These are phyloP conservation scores for Drosophila quinaria DNA, from an alignment of 2,888 invertebrate genomes.

Conservation along the genomic window DNA sequence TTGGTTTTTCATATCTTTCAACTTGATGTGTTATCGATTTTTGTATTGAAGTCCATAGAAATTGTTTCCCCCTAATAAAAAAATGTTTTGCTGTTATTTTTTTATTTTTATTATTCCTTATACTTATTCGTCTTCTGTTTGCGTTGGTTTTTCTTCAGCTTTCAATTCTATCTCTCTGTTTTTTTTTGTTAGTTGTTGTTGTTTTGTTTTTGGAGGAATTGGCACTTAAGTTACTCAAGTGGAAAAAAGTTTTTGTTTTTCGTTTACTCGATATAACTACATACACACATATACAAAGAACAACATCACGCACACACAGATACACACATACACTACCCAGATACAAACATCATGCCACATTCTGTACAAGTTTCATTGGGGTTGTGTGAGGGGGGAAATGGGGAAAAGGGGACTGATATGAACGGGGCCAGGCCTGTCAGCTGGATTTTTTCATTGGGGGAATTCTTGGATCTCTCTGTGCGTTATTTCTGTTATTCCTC, in stretches of 20 bases:
- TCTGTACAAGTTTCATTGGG: constrained; percentile 54
- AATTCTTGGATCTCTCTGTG: constrained; percentile 58
- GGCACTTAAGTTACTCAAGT: constrained; percentile 83
- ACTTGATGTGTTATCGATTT: constrained; percentile 53
- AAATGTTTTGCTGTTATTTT: constrained; percentile 31
- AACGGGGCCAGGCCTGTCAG: constrained; percentile 63
- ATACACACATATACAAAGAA: constrained; percentile 40
- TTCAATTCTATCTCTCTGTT: constrained; percentile 32
- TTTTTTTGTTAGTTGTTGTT: constrained; percentile 18
- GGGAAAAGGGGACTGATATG: constrained; percentile 11
- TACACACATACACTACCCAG: constrained; percentile 28
- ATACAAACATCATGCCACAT: constrained; percentile 58
- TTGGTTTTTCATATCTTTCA: constrained; percentile 39
- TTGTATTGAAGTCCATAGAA: constrained; percentile 30
- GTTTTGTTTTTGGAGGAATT: constrained; percentile 70
- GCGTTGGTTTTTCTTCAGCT: constrained; percentile 45
- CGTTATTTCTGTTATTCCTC: constrained; percentile 59
- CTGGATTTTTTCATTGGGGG: constrained; percentile 74
- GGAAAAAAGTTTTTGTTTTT: constrained; percentile 83
- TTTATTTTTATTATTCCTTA: constrained; percentile 12
- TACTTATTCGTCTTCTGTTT: constrained; percentile 29
- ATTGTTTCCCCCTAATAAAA: constrained; percentile 33
- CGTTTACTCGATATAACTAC: constrained; percentile 76
- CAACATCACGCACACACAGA: constrained; percentile 36
- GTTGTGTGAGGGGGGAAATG: constrained; percentile 19